A percentile compares a stretch with the other conserved stretches of the same genome.
Evolutionary conservation across 2,888 invertebrate species (phyloP).

Genomic region (Hedychridium roseum): DNA sequence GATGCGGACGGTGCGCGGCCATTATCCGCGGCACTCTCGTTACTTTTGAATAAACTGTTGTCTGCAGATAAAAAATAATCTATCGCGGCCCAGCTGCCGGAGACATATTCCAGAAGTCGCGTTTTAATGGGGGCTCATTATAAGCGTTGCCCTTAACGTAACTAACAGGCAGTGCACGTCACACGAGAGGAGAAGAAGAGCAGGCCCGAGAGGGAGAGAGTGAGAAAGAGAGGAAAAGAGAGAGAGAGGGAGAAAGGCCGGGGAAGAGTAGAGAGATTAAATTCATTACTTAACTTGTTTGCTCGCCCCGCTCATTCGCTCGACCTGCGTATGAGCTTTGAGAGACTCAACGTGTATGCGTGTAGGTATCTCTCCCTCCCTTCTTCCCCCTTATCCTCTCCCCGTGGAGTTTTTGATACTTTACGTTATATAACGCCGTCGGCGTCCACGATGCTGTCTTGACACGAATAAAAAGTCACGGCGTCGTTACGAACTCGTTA

Average conservation of each 20-base stretch:
- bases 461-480: neutral
- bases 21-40: conserved; percentile 34
- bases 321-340: conserved; percentile 8
- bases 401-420: neutral
- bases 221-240: neutral
- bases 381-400: neutral
- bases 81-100: conserved; percentile 44
- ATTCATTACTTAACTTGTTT: conserved; percentile 49
- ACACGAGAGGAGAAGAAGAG: conserved; percentile 10
- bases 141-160: conserved; percentile 45
- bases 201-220: neutral
- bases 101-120: conserved; percentile 52
- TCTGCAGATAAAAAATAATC: conserved; percentile 43
- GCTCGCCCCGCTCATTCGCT: conserved; percentile 31
- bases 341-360: conserved; percentile 8
- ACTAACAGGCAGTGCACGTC: conserved; percentile 37
- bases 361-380: conserved; percentile 4
- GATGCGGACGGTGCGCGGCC: conserved; percentile 26
- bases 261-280: conserved; percentile 38
- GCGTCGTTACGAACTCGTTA: conserved; percentile 3
- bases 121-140: conserved; percentile 54
- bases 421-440: neutral
- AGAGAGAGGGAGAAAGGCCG: conserved; percentile 3
- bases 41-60: conserved; percentile 33
- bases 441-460: no score